phyloP scores from a whole-genome alignment of 2,888 invertebrate species.

The Hoplodrina ambigua region DNA sequence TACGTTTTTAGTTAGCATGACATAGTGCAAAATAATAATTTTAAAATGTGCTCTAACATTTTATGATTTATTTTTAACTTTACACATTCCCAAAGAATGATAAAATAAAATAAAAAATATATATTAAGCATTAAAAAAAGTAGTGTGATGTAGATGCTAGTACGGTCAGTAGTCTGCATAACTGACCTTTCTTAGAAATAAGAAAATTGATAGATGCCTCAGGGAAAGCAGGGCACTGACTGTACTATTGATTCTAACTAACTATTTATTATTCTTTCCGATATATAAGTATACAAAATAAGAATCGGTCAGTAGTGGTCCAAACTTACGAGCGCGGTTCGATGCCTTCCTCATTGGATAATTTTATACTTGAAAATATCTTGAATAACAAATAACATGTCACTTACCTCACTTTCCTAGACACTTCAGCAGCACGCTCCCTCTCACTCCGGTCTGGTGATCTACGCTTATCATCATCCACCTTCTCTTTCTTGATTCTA shows the following conservation, averaged over 20 bases:
- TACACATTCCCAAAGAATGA: too few relatives aligned
- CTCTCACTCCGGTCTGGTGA: constrained; percentile 58
- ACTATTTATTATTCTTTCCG: not conserved
- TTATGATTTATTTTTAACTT: too few relatives aligned
- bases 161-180: too few relatives aligned
- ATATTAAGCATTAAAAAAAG: too few relatives aligned
- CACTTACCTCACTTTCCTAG: constrained; percentile 67
- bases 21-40: too few relatives aligned
- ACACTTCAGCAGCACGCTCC: constrained; percentile 64
- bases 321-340: not conserved
- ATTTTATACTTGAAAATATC: not conserved
- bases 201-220: too few relatives aligned
- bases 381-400: not conserved
- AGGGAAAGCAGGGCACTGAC: too few relatives aligned
- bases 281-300: constrained; percentile 1
- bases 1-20: too few relatives aligned
- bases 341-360: not conserved
- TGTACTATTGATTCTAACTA: not conserved
- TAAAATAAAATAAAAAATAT: too few relatives aligned
- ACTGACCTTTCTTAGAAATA: too few relatives aligned
- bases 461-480: constrained; percentile 61
- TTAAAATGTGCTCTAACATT: too few relatives aligned
- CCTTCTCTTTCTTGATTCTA: constrained; percentile 71
- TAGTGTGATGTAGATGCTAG: too few relatives aligned
- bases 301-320: not conserved